Evolutionary conservation across 2,113 vertebrate species (phyloP).

Genomic region (Sapayoa aenigma): DNA sequence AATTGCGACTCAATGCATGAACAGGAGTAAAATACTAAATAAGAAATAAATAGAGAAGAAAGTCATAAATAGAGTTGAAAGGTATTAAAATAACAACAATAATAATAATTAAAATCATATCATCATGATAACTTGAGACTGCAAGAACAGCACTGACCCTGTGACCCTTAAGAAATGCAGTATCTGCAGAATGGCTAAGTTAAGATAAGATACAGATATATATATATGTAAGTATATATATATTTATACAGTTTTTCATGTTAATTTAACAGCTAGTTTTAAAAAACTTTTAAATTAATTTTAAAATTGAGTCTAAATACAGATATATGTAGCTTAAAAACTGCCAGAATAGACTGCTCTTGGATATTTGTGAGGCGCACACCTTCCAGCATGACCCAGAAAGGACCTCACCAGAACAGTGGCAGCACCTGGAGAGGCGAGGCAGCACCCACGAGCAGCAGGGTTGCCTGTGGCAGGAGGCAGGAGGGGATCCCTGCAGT

Average conservation of each 20-base stretch:
- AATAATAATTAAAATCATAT: not conserved
- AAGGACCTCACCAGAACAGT: rapidly evolving
- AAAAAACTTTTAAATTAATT: slow-evolving; percentile 27
- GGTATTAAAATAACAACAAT: slow-evolving; percentile 17
- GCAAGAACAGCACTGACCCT: slow-evolving; percentile 29
- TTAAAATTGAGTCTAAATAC: not conserved
- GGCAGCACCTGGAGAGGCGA: rapidly evolving
- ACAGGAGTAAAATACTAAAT: slow-evolving; percentile 6
- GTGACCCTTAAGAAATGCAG: slow-evolving; percentile 27
- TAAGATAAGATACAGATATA: not conserved
- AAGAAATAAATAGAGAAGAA: slow-evolving; percentile 52
- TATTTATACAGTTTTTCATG: not conserved
- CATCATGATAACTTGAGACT: not conserved
- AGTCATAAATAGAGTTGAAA: slow-evolving; percentile 48
- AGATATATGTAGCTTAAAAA: not conserved
- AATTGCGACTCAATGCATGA: not conserved
- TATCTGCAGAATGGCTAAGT: not conserved
- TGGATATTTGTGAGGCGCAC: not conserved
- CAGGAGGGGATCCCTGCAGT: not conserved
- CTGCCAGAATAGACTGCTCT: not conserved
- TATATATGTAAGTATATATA: not conserved
- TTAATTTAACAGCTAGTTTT: slow-evolving; percentile 43
- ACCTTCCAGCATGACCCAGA: not conserved
- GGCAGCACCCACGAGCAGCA: not conserved
- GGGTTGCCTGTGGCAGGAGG: not conserved